phyloP scores from a whole-genome alignment of 2,888 invertebrate genomes.

The Pammene aurita region DNA sequence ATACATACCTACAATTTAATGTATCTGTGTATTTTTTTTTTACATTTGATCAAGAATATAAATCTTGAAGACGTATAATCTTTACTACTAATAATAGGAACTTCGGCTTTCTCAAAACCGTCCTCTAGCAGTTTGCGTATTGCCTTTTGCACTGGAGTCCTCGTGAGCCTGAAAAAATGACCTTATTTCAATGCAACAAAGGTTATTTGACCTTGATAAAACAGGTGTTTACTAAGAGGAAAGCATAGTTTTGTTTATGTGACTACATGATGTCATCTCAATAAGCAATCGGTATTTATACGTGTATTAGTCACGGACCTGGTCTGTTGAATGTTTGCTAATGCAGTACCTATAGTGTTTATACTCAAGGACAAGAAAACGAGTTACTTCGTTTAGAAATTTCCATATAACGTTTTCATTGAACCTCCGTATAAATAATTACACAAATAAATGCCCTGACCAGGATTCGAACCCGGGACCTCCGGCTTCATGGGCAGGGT shows the following conservation, averaged over 20 bases:
- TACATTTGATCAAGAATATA: too few species aligned
- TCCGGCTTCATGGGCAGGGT: too few species aligned
- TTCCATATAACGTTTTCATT: neutral
- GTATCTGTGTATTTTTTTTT: too few species aligned
- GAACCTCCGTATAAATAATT: too few species aligned
- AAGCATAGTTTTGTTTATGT: neutral
- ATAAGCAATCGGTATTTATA: slow-evolving; percentile 12
- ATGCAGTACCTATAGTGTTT: neutral
- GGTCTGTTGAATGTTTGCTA: neutral
- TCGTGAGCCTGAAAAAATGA: slow-evolving; percentile 48
- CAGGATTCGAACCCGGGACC: too few species aligned
- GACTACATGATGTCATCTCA: slow-evolving; percentile 11
- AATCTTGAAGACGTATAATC: too few species aligned
- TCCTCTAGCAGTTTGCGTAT: slow-evolving; percentile 44
- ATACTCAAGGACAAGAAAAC: too few species aligned
- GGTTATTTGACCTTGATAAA: neutral
- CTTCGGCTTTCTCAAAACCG: slow-evolving; percentile 42
- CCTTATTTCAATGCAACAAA: neutral
- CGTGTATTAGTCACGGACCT: neutral
- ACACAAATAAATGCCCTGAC: too few species aligned
- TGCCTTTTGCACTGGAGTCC: slow-evolving; percentile 49
- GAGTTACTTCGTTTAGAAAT: neutral
- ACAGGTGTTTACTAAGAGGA: slow-evolving; percentile 6
- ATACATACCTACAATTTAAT: neutral
- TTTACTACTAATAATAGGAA: too few species aligned